A percentile compares a stretch with the other conserved stretches of the same genome.
Evolutionary conservation across 2,113 vertebrate genomes (phyloP).

Genomic region (Osmerus eperlanus): DNA sequence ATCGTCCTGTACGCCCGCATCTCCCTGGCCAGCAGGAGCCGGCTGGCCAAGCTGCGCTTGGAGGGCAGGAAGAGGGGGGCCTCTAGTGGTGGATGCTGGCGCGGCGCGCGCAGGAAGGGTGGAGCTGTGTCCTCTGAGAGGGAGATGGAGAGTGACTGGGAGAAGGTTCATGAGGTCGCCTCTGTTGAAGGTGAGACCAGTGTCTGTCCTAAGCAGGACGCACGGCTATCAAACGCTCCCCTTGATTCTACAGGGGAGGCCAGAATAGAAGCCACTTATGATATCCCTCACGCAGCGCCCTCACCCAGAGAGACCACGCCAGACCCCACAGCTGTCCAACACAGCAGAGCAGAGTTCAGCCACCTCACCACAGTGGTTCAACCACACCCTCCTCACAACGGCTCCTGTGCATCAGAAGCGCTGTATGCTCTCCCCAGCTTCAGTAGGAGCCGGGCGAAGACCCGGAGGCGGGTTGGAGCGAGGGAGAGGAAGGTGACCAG

Average conservation of each 20-base stretch:
- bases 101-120: constrained; percentile 17
- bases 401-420: constrained; percentile 30
- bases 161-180: background rate
- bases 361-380: constrained; percentile 72
- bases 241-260: constrained; percentile 34
- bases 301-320: constrained; percentile 74
- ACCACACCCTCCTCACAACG: constrained; percentile 56
- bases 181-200: constrained; percentile 29
- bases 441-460: constrained; percentile 78
- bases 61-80: constrained; percentile 4
- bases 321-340: constrained; percentile 72
- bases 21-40: constrained; percentile 80
- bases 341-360: constrained; percentile 34
- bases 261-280: no score
- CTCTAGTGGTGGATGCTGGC: constrained; percentile 14
- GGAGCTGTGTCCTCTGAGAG: constrained; percentile 1
- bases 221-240: constrained; percentile 19
- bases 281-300: no score
- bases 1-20: constrained; percentile 86
- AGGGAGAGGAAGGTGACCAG: constrained; percentile 90
- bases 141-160: constrained; percentile 9
- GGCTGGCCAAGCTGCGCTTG: constrained; percentile 65
- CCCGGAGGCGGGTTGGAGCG: constrained; percentile 78
- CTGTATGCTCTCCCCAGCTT: constrained; percentile 59
- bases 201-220: constrained; percentile 45